Base-by-base conservation (phyloP, 92 coral and sea anemone species). In the Zoanthus sansibaricus region DNA sequence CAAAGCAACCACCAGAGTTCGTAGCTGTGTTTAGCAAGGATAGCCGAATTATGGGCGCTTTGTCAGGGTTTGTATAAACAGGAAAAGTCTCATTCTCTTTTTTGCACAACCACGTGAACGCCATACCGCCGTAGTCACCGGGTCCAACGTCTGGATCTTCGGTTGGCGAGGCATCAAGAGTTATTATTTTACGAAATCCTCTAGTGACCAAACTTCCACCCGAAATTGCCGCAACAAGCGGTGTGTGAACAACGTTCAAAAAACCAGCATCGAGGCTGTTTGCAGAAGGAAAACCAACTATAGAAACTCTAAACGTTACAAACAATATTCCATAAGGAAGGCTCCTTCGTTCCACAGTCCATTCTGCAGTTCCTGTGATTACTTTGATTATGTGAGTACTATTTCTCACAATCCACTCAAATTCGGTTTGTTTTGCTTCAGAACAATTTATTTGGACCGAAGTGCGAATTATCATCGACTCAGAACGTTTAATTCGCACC, bases 101-200 rank as follows among this genome's bases (percentile, higher is more conserved):
- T 84, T 94, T 94, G 25, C 98, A 94, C 84, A 93, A 45, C 98
- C 98, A 94, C 0, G 88, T 84, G 21, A 93, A 94, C 21, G 86
- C 13, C 94, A 94, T 89, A 2, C 84, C 91, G 15, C 94, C 76
- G 72, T 90, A 71, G 91, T 93, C 68, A 52, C 89, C 91, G 58
- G 88, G 86, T 20, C 64, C 89, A 11, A 92, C 84, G 75, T 94
- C 98, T 13, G 98, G 98, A 73, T 94, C 98, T 72, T 61, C 55
- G 0, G 94, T 91, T 78, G 87, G 90, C 14, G 92, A 84, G 5
- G 90, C 98, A 54, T 94, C 83, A 11, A 94, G 73, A 17, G 76
- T 87, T 10, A 94, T 86, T 0, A 15, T 18, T 14, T 80, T 79
- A 18, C 80, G 76, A 6, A 62, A 86, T 1, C 98, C 98, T 51